phyloP scores from a whole-genome alignment of 1,140 invertebrate species.

The Aphaenogaster ashmeadi region DNA sequence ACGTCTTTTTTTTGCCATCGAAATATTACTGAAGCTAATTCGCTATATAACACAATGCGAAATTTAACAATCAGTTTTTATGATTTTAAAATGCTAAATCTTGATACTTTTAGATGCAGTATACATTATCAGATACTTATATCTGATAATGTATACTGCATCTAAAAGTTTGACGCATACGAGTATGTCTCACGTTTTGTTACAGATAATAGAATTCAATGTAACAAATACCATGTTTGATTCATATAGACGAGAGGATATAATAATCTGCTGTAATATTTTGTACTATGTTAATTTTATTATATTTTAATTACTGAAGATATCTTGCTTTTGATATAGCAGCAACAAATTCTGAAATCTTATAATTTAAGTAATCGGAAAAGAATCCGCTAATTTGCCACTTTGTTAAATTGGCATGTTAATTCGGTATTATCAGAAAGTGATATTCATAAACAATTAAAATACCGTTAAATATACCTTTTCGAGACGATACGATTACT shows the following conservation, averaged over 20 bases:
- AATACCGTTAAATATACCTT: background rate
- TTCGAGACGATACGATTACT: background rate
- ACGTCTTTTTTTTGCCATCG: background rate
- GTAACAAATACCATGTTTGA: background rate
- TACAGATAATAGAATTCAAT: constrained; percentile 11
- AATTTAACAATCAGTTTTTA: background rate
- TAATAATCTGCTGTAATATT: background rate
- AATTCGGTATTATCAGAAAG: background rate
- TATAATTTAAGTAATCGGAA: background rate
- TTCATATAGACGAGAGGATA: background rate
- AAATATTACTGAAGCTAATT: background rate
- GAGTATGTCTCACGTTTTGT: background rate
- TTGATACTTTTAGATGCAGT: background rate
- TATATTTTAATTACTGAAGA: background rate
- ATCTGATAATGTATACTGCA: background rate
- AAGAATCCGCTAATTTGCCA: background rate
- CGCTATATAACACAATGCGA: background rate
- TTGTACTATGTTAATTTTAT: background rate
- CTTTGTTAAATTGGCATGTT: background rate
- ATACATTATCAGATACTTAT: background rate
- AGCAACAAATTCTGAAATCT: background rate
- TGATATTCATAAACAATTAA: background rate
- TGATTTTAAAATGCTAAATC: background rate
- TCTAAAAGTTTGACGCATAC: background rate
- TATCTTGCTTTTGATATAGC: background rate